Evolutionary conservation across 2,888 invertebrate species (phyloP).

Genomic region (Empis livida): DNA sequence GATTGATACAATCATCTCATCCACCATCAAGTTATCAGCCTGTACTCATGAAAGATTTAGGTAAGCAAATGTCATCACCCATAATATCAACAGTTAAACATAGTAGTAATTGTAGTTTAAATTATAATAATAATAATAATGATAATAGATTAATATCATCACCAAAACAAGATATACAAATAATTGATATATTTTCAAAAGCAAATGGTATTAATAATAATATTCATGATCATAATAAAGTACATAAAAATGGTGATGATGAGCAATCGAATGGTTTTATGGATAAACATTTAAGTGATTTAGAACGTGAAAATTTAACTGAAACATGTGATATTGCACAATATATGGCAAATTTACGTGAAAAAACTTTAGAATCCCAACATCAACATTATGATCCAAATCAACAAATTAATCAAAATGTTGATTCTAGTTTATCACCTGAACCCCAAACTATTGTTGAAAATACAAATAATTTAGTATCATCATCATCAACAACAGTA

Average conservation of each 20-base stretch:
- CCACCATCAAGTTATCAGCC: slow-evolving; percentile 88
- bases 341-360: slow-evolving; percentile 35
- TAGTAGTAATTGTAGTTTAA: neutral
- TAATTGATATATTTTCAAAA: slow-evolving; percentile 28
- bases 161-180: slow-evolving; percentile 33
- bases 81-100: slow-evolving; percentile 18
- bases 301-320: slow-evolving; percentile 32
- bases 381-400: slow-evolving; percentile 18
- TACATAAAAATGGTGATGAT: slow-evolving; percentile 22
- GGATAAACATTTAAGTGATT: slow-evolving; percentile 35
- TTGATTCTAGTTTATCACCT: slow-evolving; percentile 31
- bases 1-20: slow-evolving; percentile 86
- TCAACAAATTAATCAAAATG: slow-evolving; percentile 25
- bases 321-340: slow-evolving; percentile 34
- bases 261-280: slow-evolving; percentile 30
- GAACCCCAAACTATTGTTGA: slow-evolving; percentile 35
- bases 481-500: slow-evolving; percentile 18
- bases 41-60: slow-evolving; percentile 74
- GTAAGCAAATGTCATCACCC: slow-evolving; percentile 45
- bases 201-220: slow-evolving; percentile 10
- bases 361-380: slow-evolving; percentile 30
- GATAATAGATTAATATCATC: slow-evolving; percentile 14
- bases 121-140: slow-evolving; percentile 8
- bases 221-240: too few species aligned
- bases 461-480: slow-evolving; percentile 20